Evolutionary conservation across 2,888 invertebrate genomes (phyloP).

Genomic region (Epicampocera succincta): DNA sequence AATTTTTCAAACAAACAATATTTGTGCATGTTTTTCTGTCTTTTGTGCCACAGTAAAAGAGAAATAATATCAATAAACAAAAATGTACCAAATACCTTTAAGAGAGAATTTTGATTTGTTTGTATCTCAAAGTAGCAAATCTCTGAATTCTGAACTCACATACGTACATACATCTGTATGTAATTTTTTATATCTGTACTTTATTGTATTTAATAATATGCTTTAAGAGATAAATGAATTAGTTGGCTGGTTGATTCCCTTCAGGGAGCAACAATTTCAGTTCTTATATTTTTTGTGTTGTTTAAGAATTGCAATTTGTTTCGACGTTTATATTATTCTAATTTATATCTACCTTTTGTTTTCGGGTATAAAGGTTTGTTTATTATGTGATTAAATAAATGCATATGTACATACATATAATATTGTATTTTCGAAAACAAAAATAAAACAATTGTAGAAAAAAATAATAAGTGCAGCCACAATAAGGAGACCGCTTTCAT

Average conservation of each 20-base stretch:
- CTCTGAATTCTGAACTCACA: constrained; percentile 14
- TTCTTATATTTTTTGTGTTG: constrained; percentile 13
- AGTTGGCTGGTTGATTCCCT: constrained; percentile 45
- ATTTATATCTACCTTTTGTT: not conserved
- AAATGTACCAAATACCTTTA: no score
- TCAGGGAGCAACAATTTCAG: constrained; percentile 1
- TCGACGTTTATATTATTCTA: no score
- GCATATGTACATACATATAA: no score
- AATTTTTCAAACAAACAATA: no score
- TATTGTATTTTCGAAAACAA: not conserved
- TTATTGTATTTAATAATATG: constrained; percentile 51
- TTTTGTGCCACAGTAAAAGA: no score
- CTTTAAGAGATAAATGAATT: constrained; percentile 44
- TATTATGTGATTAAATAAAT: constrained; percentile 23
- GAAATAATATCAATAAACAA: no score
- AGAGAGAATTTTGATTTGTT: not conserved
- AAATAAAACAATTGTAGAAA: not conserved
- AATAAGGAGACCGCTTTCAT: not conserved
- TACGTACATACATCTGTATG: not conserved
- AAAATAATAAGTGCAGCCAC: not conserved
- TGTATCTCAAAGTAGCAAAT: constrained; percentile 13
- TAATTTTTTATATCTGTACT: not conserved
- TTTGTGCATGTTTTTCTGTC: no score
- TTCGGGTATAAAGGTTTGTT: constrained; percentile 10
- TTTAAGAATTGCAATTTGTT: not conserved